Conservation (phyloP, 2,888 invertebrate genomes). For the Apotomis betuletana region DNA sequence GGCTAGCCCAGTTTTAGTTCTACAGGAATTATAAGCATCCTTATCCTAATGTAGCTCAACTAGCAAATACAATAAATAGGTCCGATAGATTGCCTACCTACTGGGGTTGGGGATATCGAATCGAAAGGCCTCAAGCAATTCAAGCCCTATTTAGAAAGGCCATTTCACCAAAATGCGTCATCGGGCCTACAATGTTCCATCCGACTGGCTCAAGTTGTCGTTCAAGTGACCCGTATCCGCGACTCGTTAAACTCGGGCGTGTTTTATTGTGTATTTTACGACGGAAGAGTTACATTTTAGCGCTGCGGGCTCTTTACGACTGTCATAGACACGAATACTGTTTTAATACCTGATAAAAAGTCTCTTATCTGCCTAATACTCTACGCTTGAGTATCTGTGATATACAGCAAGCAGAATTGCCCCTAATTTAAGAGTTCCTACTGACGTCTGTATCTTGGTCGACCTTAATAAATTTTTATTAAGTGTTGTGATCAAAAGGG, state of each 20-base stretch:
- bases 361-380: constrained; percentile 56
- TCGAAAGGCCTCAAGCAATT: no score
- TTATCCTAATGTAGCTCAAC: no score
- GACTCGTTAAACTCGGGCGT: constrained; percentile 78
- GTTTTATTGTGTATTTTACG: constrained; percentile 79
- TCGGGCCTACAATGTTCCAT: constrained; percentile 13
- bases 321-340: constrained; percentile 75
- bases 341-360: constrained; percentile 80
- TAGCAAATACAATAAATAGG: no score
- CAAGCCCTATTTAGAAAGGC: constrained; percentile 4
- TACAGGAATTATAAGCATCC: no score
- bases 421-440: constrained; percentile 34
- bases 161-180: constrained; percentile 20
- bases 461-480: constrained; percentile 17
- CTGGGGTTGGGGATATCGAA: no score
- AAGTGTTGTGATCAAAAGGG: background rate
- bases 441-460: constrained; percentile 18
- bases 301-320: constrained; percentile 81
- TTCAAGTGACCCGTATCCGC: constrained; percentile 71
- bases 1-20: no score
- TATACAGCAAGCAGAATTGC: constrained; percentile 26
- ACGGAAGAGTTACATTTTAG: constrained; percentile 80
- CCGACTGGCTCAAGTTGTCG: constrained; percentile 9
- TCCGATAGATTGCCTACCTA: no score
- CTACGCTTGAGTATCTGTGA: constrained; percentile 34